Conservation (phyloP, 92 coral and sea anemone species). For the Actinostola sp. region DNA sequence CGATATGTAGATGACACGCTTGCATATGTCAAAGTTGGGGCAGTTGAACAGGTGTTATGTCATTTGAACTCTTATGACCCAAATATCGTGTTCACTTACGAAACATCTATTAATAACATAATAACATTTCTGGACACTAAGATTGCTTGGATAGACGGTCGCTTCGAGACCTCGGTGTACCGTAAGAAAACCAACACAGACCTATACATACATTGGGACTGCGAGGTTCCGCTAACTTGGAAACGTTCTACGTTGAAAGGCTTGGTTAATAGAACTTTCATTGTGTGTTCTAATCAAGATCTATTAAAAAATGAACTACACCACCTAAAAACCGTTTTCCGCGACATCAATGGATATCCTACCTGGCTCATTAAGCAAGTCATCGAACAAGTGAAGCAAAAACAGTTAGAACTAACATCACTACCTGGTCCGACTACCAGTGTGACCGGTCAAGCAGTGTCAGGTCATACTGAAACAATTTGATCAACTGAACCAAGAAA, state of each 20-base stretch:
- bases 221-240: slow-evolving; percentile 3
- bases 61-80: not conserved
- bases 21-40: slow-evolving; percentile 12
- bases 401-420: no score
- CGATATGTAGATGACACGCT: slow-evolving; percentile 19
- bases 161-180: slow-evolving; percentile 2
- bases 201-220: slow-evolving; percentile 17
- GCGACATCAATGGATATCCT: not conserved
- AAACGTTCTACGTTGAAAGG: slow-evolving; percentile 25
- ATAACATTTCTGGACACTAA: slow-evolving; percentile 1
- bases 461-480: no score
- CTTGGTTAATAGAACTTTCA: slow-evolving; percentile 6
- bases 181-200: slow-evolving; percentile 29
- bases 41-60: not conserved
- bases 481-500: no score
- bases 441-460: no score
- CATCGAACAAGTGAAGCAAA: no score
- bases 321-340: not conserved
- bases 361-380: not conserved
- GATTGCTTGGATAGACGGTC: not conserved
- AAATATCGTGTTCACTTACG: not conserved
- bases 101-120: not conserved
- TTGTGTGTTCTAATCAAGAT: slow-evolving; percentile 6
- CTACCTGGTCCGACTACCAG: no score
- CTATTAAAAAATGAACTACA: slow-evolving; percentile 1